Percentiles rank a stretch among this genome's conserved stretches.
These are phyloP conservation scores for Microplitis manilae DNA, from an alignment of 2,888 invertebrate species.

Conservation along the genomic window DNA sequence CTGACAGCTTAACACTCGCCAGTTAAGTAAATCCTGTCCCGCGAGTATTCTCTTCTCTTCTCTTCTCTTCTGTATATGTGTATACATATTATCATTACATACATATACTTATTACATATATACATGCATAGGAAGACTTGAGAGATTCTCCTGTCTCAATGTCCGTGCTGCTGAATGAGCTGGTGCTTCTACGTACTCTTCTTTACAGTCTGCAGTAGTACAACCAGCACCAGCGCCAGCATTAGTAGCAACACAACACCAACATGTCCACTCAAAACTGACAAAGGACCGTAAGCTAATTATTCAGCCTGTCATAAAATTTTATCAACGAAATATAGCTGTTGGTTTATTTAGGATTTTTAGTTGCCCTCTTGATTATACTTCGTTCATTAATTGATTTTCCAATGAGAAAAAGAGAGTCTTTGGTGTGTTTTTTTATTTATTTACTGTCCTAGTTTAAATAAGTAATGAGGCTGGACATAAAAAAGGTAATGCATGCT, in stretches of 20 bases:
- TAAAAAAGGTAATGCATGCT: not conserved
- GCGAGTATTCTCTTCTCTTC: slow-evolving; percentile 46
- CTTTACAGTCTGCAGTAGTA: not conserved
- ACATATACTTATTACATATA: not conserved
- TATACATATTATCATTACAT: slow-evolving; percentile 4
- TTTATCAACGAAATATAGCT: not conserved
- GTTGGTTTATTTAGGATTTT: not conserved
- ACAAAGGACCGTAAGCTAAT: slow-evolving; percentile 45
- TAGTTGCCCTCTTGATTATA: no score
- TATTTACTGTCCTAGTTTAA: not conserved
- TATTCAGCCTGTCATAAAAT: slow-evolving; percentile 45
- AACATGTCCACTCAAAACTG: slow-evolving; percentile 23
- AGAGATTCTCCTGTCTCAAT: slow-evolving; percentile 11
- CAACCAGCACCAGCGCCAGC: not conserved
- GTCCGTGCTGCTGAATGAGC: slow-evolving; percentile 25
- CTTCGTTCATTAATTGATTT: no score
- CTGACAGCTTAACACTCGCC: slow-evolving; percentile 65
- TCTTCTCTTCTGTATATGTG: slow-evolving; percentile 15
- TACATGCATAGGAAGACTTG: not conserved
- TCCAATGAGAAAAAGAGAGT: no score
- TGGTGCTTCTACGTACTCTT: slow-evolving; percentile 14
- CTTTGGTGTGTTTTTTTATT: no score
- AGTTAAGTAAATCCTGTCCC: slow-evolving; percentile 65
- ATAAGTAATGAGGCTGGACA: not conserved
- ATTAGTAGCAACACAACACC: slow-evolving; percentile 25